Evolutionary conservation across 2,113 vertebrate species (phyloP).

Genomic region (Apus apus): DNA sequence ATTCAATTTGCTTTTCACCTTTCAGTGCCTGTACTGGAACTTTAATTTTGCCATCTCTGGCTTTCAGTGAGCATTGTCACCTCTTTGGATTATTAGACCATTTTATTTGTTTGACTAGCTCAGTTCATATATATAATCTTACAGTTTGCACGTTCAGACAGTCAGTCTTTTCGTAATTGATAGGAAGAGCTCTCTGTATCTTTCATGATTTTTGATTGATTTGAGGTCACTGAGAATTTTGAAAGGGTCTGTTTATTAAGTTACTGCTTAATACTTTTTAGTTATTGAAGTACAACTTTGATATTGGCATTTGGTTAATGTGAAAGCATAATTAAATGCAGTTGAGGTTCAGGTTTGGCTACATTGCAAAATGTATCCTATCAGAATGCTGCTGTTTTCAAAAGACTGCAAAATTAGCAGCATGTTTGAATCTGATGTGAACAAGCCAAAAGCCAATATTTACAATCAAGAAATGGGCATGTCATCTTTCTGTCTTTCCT

Average conservation of each 20-base stretch:
- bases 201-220: neutral
- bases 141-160: neutral
- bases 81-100: neutral
- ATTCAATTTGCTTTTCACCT: neutral
- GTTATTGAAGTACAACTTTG: neutral
- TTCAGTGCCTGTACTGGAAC: neutral
- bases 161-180: neutral
- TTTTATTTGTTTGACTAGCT: neutral
- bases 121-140: neutral
- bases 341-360: neutral
- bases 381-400: neutral
- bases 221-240: neutral
- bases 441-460: neutral
- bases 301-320: neutral
- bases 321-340: neutral
- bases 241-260: neutral
- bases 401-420: neutral
- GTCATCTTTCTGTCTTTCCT: neutral
- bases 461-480: neutral
- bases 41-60: neutral
- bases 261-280: neutral
- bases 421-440: neutral
- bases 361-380: neutral
- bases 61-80: neutral
- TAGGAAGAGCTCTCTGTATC: neutral